Conservation (phyloP, 2,888 invertebrate genomes). For the Petrolisthes cinctipes region DNA sequence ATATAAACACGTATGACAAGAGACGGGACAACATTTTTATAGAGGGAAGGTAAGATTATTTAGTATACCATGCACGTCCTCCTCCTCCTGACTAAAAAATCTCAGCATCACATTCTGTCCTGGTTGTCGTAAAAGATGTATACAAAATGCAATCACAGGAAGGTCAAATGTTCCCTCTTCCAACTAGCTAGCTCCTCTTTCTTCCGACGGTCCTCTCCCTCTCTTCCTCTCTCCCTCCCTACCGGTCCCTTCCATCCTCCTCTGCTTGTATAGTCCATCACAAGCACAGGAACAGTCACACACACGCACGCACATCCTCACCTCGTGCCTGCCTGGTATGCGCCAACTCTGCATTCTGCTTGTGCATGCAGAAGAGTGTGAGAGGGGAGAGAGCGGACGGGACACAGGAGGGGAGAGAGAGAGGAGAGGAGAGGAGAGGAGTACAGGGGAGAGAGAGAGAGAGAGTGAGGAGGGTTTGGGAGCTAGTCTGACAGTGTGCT, state of each 20-base stretch:
- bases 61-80: no score
- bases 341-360: constrained; percentile 55
- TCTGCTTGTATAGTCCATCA: not conserved
- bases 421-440: constrained; percentile 37
- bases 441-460: constrained; percentile 29
- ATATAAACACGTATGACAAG: no score
- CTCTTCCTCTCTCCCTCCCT: constrained; percentile 16
- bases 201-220: not conserved
- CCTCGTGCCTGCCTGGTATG: constrained; percentile 45
- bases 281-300: constrained; percentile 34
- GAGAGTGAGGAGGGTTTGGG: constrained; percentile 39
- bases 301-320: constrained; percentile 33
- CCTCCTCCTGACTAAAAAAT: no score
- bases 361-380: constrained; percentile 46
- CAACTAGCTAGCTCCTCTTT: not conserved
- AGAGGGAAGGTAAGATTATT: no score
- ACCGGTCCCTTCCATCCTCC: constrained; percentile 6
- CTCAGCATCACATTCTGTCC: not conserved
- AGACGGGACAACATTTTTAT: no score
- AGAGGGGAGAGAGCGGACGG: constrained; percentile 31
- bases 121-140: not conserved
- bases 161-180: not conserved
- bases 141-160: not conserved
- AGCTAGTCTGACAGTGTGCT: constrained; percentile 1
- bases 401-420: constrained; percentile 32